phyloP scores from a whole-genome alignment of 2,797 vertebrate genomes.

The Spinus olivaceus region DNA sequence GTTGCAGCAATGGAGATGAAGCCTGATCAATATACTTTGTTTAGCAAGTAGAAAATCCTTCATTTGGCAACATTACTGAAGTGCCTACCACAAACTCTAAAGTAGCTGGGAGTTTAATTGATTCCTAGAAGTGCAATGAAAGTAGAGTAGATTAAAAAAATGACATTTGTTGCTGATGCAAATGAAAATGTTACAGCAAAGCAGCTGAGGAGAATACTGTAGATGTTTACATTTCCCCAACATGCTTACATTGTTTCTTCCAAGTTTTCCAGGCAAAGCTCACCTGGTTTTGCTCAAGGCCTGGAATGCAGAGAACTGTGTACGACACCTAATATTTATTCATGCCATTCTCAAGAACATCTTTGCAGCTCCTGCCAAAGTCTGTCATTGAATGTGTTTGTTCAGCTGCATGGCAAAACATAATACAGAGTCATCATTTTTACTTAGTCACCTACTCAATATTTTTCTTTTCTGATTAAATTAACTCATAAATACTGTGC shows the following conservation, averaged over 20 bases:
- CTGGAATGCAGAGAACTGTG: constrained; percentile 58
- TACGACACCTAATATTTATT: constrained; percentile 75
- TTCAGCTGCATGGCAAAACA: constrained; percentile 75
- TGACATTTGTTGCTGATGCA: constrained; percentile 45
- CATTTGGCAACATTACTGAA: constrained; percentile 35
- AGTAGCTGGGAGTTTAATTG: constrained; percentile 43
- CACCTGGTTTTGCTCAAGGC: constrained; percentile 75
- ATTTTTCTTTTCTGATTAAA: constrained; percentile 74
- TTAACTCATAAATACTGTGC: constrained; percentile 72
- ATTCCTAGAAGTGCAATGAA: constrained; percentile 50
- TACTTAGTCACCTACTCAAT: constrained; percentile 71
- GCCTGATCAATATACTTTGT: neutral
- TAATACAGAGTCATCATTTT: constrained; percentile 75
- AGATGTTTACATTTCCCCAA: constrained; percentile 54
- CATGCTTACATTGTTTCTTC: constrained; percentile 51
- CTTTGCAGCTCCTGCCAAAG: constrained; percentile 72
- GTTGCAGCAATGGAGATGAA: neutral
- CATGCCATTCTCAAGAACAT: constrained; percentile 72
- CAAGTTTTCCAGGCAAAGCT: constrained; percentile 62
- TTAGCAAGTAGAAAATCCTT: neutral
- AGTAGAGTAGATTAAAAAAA: constrained; percentile 62
- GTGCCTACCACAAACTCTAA: constrained; percentile 8
- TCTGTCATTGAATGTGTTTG: constrained; percentile 72
- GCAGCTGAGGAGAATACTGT: constrained; percentile 1
- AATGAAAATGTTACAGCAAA: constrained; percentile 51